Conservation (phyloP, 1,140 invertebrate species). For the Neuroterus valhalla region DNA sequence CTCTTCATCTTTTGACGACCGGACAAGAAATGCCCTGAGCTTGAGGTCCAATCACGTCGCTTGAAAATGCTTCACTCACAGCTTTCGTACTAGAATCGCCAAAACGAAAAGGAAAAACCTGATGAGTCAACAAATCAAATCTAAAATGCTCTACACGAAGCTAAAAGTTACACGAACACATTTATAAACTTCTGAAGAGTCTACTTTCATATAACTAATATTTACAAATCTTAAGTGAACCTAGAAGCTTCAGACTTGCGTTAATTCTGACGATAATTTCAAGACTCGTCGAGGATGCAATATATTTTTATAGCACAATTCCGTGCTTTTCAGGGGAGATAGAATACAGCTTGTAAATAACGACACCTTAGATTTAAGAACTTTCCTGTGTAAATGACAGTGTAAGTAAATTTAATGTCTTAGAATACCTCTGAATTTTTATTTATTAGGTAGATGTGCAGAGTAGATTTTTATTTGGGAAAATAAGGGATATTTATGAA, state of each 20-base stretch:
- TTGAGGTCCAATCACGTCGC: neutral
- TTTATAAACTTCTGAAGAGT: neutral
- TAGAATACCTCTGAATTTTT: no score
- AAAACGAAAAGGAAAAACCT: neutral
- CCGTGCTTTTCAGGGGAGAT: conserved; percentile 7
- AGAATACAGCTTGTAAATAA: conserved; percentile 17
- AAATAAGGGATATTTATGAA: neutral
- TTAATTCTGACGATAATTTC: neutral
- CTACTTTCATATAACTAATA: neutral
- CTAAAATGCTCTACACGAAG: neutral
- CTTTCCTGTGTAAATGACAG: conserved; percentile 13
- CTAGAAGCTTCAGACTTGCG: neutral
- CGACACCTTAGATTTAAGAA: conserved; percentile 1
- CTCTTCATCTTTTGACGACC: conserved; percentile 87
- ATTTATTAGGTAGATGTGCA: no score
- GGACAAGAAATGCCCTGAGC: conserved; percentile 78
- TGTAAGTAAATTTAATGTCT: neutral
- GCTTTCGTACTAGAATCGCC: no score
- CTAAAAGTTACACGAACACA: neutral
- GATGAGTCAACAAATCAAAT: neutral
- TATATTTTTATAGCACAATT: conserved; percentile 19
- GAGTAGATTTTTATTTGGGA: neutral
- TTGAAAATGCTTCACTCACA: neutral
- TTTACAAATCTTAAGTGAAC: neutral
- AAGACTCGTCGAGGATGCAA: neutral